Evolutionary conservation across 37 sponge, comb jelly and placozoan genomes (phyloP), one percentile per base, ranked within the genome.

Genomic region (Dysidea cf. avara): DNA sequence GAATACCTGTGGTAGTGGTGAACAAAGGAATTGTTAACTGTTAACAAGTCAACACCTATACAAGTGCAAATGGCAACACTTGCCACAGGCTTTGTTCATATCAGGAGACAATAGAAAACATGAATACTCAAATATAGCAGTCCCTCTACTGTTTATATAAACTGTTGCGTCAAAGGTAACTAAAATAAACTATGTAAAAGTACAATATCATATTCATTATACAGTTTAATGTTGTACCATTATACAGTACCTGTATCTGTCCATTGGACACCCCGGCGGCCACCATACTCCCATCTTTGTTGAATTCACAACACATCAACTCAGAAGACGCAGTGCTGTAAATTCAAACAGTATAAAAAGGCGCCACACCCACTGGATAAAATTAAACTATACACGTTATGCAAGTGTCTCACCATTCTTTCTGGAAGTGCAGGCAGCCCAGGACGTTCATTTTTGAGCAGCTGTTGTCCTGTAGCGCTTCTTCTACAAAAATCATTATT

Each of bases 231-330:
- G 46, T 43, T 43, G 46, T 43, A 43, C 9, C 3, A 62, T 30
- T 25, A 17, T 11, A 28, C 31, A 37, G 29, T 35, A 81, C 67
- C 21, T 25, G 53, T 29, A 81, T 50, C 1, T 63, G 64, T 17
- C 82, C 82, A 51, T 47, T 46, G 16, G 74, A 54, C 14, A 32
- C 38, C 16, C 82, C 82, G 29, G 52, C 21, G 9, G 82, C 82
- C 37, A 81, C 17, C 58, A 72, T 39, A 24, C n/a, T 40, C 14
- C 82, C 82, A 54, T 61, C 67, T 0, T 26, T 37, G 47, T 72
- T 81, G 58, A 81, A 73, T 30, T 81, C 58, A 64, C 82, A 81
- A 48, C 73, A 72, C 82, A 81, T 81, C 35, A 69, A 13, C 63
- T 24, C 54, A 20, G 53, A 18, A 21, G 37, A 3, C 14, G 47